phyloP scores from a whole-genome alignment of 1,140 invertebrate species.

The Macrotrachela quadricornifera region DNA sequence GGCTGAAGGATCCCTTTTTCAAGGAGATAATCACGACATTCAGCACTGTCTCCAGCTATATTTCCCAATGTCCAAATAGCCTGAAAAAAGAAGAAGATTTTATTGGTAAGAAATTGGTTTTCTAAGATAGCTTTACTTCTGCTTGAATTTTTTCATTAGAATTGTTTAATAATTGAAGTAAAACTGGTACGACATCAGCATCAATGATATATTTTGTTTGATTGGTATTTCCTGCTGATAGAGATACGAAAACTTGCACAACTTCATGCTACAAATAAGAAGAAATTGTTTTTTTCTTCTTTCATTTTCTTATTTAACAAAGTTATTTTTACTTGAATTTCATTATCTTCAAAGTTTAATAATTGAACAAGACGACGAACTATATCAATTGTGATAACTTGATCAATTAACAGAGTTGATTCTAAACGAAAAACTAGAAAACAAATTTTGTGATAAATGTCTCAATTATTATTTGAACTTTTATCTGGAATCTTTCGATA shows the following conservation, averaged over 20 bases:
- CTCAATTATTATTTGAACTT: slow-evolving; percentile 3
- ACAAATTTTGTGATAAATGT: too few species aligned
- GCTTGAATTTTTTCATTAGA: slow-evolving; percentile 77
- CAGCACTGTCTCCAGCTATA: slow-evolving; percentile 79
- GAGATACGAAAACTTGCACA: slow-evolving; percentile 89
- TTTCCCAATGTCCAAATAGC: slow-evolving; percentile 89
- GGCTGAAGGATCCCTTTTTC: slow-evolving; percentile 60
- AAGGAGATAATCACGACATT: slow-evolving; percentile 71
- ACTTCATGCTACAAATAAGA: slow-evolving; percentile 50
- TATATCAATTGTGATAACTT: slow-evolving; percentile 87
- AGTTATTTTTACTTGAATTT: slow-evolving; percentile 35
- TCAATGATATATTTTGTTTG: slow-evolving; percentile 81
- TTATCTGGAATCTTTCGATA: slow-evolving; percentile 76
- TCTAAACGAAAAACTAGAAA: slow-evolving; percentile 31
- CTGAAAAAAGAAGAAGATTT: slow-evolving; percentile 6
- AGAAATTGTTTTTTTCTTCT: too few species aligned
- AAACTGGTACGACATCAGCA: slow-evolving; percentile 72
- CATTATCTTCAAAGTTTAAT: slow-evolving; percentile 56
- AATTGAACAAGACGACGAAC: slow-evolving; percentile 87
- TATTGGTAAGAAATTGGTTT: too few species aligned
- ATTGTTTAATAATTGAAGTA: slow-evolving; percentile 56
- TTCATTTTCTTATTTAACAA: too few species aligned
- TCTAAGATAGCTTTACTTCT: too few species aligned
- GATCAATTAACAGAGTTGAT: slow-evolving; percentile 90
- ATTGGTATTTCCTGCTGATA: slow-evolving; percentile 78